Evolutionary conservation across 1,140 invertebrate genomes (phyloP).

Genomic region (Ctenoplectra terminalis): DNA sequence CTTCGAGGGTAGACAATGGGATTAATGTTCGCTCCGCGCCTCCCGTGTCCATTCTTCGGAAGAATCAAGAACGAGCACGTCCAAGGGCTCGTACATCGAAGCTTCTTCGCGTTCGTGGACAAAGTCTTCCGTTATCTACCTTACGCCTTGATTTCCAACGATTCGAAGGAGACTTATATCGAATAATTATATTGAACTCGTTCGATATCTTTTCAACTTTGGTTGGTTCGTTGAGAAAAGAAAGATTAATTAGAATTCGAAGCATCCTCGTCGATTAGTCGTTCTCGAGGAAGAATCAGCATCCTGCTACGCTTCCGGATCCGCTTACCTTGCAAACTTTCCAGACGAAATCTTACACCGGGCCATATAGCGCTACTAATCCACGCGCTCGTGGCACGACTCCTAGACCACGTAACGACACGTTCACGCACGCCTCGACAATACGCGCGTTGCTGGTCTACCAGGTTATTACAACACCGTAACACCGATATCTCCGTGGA

Average conservation of each 20-base stretch:
- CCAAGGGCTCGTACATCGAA: background rate
- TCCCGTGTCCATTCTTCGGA: conserved; percentile 4
- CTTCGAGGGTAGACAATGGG: conserved; percentile 28
- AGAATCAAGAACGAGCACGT: background rate
- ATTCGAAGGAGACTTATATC: too few species aligned
- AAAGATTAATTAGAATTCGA: too few species aligned
- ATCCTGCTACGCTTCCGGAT: background rate
- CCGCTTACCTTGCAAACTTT: conserved; percentile 8
- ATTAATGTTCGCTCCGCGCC: conserved; percentile 32
- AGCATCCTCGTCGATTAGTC: background rate
- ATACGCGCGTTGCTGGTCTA: background rate
- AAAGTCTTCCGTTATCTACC: background rate
- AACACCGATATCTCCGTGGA: conserved; percentile 19
- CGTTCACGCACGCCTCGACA: background rate
- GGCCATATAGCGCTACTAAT: background rate
- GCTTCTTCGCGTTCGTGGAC: background rate
- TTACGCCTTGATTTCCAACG: too few species aligned
- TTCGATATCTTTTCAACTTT: too few species aligned
- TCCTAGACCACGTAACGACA: background rate
- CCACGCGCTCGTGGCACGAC: background rate
- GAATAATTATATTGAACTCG: too few species aligned
- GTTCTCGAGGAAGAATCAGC: background rate
- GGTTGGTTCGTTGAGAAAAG: too few species aligned
- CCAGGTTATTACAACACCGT: conserved; percentile 1
- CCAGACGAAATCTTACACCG: conserved; percentile 19